Evolutionary conservation across 2,797 vertebrate genomes (phyloP), one percentile per base, ranked within the genome.

Genomic region (Protosalanx chinensis): DNA sequence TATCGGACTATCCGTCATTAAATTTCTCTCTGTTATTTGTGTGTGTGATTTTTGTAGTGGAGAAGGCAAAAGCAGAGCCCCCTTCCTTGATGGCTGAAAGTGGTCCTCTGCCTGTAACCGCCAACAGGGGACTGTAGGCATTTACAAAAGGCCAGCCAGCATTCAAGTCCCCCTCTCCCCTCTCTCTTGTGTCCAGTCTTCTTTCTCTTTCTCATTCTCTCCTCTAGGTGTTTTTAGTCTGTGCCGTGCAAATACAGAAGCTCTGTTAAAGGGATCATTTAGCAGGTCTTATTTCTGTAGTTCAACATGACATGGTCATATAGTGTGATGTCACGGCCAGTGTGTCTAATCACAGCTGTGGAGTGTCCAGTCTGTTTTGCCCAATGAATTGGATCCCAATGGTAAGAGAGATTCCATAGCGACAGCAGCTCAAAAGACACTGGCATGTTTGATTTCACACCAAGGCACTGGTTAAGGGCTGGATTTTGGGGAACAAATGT

Each of bases 21-120:
- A 98, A 98, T 93, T 97, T 97, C 93, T 98, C 96, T 98, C 93
- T 98, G 95, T 98, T 96, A 97, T 98, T 96, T 98, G 96, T 98
- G 89, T 92, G 95, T 96, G 95, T 97, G 95, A 96, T 95, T 98
- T 98, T 98, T 97, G 92, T 98, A 98, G 97, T 97, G 96, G 96
- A 98, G 97, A 98, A 98, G 96, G 96, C 95, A 98, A 96, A 96
- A 94, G 96, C 96, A 97, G 94, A 95, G 95, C 94, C 94, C 90
- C 91, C 93, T 98, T 96, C 41, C 94, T 96, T 94, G 97, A 98
- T 95, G 97, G 94, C 95, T 97, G 95, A 98, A 95, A 96, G 93
- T 96, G 95, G 95, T 98, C 95, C 95, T 97, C 96, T 98, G 95
- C 95, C 90, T 93, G 10, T 46, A 46, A 8, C 41, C 41, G 95